phyloP scores from a whole-genome alignment of 1,140 invertebrate species.

The Nasonia giraulti region DNA sequence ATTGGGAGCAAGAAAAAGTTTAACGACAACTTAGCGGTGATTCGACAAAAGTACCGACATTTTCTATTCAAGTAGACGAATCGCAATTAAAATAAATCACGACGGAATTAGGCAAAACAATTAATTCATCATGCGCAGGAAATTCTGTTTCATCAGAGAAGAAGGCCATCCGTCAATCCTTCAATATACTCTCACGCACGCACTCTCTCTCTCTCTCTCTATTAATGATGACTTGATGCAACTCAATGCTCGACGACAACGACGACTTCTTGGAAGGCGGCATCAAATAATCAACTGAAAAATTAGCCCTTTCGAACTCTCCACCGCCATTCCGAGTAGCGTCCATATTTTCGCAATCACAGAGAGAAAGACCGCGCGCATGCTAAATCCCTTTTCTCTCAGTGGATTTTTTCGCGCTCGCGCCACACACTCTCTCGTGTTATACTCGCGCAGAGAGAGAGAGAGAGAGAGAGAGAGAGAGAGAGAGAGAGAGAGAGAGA shows the following conservation, averaged over 20 bases:
- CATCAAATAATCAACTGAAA: not conserved
- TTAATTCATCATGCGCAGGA: conserved; percentile 14
- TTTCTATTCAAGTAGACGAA: not conserved
- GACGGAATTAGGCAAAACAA: not conserved
- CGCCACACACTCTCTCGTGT: not conserved
- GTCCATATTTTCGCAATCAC: not conserved
- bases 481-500: too few relatives aligned
- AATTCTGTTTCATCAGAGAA: conserved; percentile 28
- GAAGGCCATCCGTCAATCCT: conserved; percentile 28
- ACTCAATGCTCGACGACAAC: not conserved
- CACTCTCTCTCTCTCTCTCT: not conserved
- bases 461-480: not conserved
- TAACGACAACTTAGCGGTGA: too few relatives aligned
- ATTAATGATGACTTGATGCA: not conserved
- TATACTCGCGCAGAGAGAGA: not conserved
- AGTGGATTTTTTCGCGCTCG: not conserved
- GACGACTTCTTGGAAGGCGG: not conserved
- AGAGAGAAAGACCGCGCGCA: not conserved
- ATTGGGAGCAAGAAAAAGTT: too few relatives aligned
- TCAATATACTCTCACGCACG: not conserved
- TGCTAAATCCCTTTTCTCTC: not conserved
- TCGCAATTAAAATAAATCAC: not conserved
- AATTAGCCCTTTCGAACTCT: not conserved
- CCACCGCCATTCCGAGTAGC: not conserved
- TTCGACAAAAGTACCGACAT: too few relatives aligned